Conservation (phyloP, 2,888 invertebrate species). For the Julus scandinavius region DNA sequence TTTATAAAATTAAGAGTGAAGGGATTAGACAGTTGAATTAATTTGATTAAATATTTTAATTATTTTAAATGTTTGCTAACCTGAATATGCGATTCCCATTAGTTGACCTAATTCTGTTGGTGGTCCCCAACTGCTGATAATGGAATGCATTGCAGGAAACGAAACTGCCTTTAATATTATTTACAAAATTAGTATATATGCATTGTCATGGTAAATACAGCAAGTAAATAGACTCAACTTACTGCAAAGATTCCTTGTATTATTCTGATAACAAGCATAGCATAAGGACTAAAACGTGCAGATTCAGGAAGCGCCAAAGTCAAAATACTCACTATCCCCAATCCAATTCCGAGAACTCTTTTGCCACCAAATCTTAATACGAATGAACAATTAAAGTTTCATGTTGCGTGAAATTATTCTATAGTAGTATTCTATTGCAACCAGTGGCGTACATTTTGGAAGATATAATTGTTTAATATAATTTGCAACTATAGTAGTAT, state of each 20-base stretch:
- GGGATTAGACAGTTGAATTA: background rate
- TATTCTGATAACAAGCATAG: slow-evolving; percentile 66
- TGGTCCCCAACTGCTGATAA: slow-evolving; percentile 69
- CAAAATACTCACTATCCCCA: slow-evolving; percentile 64
- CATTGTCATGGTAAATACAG: background rate
- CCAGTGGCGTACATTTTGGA: too few species aligned
- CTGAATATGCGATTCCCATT: slow-evolving; percentile 60
- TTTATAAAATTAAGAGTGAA: background rate
- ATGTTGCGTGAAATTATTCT: too few species aligned
- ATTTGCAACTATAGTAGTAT: too few species aligned
- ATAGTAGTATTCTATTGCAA: too few species aligned
- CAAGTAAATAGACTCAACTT: slow-evolving; percentile 58
- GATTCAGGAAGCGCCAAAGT: slow-evolving; percentile 68
- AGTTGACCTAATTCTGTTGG: slow-evolving; percentile 67
- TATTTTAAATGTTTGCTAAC: slow-evolving; percentile 55
- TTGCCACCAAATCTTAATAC: slow-evolving; percentile 62
- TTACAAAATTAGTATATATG: background rate
- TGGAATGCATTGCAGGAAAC: slow-evolving; percentile 69
- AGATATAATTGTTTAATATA: too few species aligned
- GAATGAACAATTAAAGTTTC: too few species aligned
- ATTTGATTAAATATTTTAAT: background rate
- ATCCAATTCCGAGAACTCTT: slow-evolving; percentile 64
- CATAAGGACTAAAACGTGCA: slow-evolving; percentile 65
- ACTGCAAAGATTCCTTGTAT: slow-evolving; percentile 69
- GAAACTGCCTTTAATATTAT: slow-evolving; percentile 64